Conservation (phyloP, 2,888 invertebrate genomes). For the Sphaerophoria taeniata region DNA sequence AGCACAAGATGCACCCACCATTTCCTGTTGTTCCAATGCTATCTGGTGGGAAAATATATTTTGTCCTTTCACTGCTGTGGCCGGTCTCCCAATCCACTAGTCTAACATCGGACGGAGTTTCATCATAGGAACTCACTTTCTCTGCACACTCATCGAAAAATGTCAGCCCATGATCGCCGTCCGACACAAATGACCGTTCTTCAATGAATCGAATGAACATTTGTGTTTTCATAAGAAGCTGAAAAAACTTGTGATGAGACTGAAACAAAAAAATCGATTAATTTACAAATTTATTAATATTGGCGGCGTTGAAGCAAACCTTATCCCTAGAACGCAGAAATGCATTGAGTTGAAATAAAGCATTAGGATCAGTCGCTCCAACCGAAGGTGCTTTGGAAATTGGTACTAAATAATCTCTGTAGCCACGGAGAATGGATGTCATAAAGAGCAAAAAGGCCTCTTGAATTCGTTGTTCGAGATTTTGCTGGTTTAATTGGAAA, state of each 20-base stretch:
- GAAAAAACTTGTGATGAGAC: conserved; percentile 94
- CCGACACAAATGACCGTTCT: conserved; percentile 99
- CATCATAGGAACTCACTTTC: conserved; percentile 85
- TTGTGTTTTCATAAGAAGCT: conserved; percentile 95
- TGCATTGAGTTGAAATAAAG: conserved; percentile 95
- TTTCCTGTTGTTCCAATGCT: conserved; percentile 80
- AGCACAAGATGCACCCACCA: conserved; percentile 38
- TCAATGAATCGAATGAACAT: conserved; percentile 99
- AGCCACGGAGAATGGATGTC: conserved; percentile 95
- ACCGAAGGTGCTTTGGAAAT: conserved; percentile 97
- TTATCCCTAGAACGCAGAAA: conserved; percentile 95
- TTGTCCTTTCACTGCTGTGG: conserved; percentile 94
- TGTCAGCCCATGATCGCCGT: conserved; percentile 96
- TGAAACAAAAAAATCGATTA: conserved; percentile 76
- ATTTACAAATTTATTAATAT: background rate
- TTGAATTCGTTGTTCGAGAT: conserved; percentile 96
- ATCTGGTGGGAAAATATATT: conserved; percentile 97
- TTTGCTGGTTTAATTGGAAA: conserved; percentile 84
- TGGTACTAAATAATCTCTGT: conserved; percentile 93
- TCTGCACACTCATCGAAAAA: conserved; percentile 99
- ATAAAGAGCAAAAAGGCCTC: conserved; percentile 98
- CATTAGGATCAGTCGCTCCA: conserved; percentile 97
- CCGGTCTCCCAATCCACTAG: conserved; percentile 92
- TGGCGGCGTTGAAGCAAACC: conserved; percentile 79
- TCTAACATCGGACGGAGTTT: conserved; percentile 84